Conservation (phyloP, 2,113 vertebrate species). For the Cyrtonyx montezumae region DNA sequence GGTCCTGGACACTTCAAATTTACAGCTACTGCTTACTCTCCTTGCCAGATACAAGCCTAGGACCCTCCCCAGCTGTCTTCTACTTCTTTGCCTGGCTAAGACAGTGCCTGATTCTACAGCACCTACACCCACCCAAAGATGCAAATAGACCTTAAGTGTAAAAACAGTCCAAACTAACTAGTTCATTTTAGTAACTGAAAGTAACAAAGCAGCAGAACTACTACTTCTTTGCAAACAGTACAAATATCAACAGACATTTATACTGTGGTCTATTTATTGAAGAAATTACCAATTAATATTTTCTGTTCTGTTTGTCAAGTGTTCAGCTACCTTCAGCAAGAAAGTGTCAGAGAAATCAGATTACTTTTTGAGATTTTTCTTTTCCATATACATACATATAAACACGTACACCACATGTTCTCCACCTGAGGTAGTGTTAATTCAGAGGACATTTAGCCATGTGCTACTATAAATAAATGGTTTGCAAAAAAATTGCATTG, state of each 20-base stretch:
- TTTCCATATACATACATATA: fast-evolving
- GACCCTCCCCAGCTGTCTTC: neutral
- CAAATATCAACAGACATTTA: neutral
- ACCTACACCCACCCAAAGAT: neutral
- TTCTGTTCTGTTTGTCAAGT: neutral
- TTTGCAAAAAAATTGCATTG: neutral
- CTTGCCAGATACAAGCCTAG: neutral
- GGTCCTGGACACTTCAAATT: neutral
- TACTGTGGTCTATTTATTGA: neutral
- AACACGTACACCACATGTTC: neutral
- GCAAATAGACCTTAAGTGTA: neutral
- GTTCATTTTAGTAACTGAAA: neutral
- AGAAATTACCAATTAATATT: neutral
- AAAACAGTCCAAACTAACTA: neutral
- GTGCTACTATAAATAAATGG: neutral
- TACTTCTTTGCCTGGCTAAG: neutral
- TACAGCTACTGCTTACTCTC: neutral
- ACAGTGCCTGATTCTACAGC: neutral
- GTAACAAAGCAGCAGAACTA: neutral
- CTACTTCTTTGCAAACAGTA: neutral
- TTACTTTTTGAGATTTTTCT: neutral
- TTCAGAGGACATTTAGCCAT: neutral
- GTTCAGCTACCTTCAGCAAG: neutral
- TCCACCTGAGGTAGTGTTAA: neutral
- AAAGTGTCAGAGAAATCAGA: neutral